phyloP scores from a whole-genome alignment of 2,113 vertebrate species.

The Urocynchramus pylzowi region DNA sequence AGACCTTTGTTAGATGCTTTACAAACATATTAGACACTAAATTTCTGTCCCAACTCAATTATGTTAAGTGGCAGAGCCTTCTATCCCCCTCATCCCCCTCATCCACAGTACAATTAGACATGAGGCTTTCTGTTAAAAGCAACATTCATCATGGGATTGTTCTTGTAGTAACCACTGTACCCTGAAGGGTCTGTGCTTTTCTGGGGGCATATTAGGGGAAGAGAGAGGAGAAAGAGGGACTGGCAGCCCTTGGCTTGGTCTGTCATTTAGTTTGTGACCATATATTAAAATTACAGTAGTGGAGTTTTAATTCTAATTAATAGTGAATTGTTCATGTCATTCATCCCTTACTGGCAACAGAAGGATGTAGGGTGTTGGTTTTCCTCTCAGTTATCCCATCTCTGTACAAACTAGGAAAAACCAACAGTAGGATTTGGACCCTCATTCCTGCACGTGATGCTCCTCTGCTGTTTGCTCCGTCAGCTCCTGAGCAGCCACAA shows the following conservation, averaged over 20 bases:
- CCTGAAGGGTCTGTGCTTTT: background rate
- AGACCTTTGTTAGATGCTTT: background rate
- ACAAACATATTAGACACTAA: background rate
- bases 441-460: background rate
- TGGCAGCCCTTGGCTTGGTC: background rate
- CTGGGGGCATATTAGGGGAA: background rate
- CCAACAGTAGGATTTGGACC: background rate
- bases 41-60: background rate
- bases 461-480: background rate
- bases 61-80: background rate
- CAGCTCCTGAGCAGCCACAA: background rate
- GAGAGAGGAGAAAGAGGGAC: background rate
- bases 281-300: background rate
- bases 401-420: background rate
- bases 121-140: background rate
- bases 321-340: background rate
- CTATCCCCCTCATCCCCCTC: background rate
- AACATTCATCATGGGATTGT: background rate
- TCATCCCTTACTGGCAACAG: background rate
- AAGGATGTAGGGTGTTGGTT: background rate
- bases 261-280: background rate
- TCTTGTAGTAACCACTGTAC: background rate
- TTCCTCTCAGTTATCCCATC: background rate
- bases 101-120: background rate
- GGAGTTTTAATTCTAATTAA: background rate